These are phyloP conservation scores for Diceros bicornis DNA, from an alignment of 2,797 vertebrate species.

Conservation along the genomic window DNA sequence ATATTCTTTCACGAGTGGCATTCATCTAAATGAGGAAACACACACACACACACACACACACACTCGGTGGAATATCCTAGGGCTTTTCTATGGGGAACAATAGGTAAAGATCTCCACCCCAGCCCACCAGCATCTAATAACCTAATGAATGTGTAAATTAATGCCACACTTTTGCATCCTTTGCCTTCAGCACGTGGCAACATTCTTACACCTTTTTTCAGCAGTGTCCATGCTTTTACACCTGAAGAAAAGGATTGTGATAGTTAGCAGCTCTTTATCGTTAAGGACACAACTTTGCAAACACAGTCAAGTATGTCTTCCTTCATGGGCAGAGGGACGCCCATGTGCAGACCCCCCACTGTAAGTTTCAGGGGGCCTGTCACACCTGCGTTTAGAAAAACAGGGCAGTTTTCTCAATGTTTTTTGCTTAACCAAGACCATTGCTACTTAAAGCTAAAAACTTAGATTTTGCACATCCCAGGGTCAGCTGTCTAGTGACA, in stretches of 20 bases:
- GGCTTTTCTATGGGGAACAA: neutral
- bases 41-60: neutral
- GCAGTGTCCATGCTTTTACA: neutral
- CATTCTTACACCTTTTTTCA: too few relatives aligned
- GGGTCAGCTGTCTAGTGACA: neutral
- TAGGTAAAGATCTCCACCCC: neutral
- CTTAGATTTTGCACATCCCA: neutral
- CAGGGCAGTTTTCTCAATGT: neutral
- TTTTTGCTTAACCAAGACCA: neutral
- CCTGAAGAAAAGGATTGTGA: neutral
- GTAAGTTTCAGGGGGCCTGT: neutral
- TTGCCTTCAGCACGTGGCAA: neutral
- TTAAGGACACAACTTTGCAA: neutral
- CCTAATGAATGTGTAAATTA: neutral
- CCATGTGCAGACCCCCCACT: too few relatives aligned
- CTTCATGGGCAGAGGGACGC: neutral
- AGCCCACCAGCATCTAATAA: neutral
- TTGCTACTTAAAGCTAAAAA: neutral
- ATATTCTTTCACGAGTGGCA: neutral
- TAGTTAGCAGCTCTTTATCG: neutral
- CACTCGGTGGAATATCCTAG: accelerated
- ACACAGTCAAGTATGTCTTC: neutral
- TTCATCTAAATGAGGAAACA: neutral
- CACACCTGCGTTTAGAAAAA: neutral
- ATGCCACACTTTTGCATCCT: neutral